Base-by-base conservation (phyloP, 2,797 vertebrate genomes). In the Lepus townsendii region DNA sequence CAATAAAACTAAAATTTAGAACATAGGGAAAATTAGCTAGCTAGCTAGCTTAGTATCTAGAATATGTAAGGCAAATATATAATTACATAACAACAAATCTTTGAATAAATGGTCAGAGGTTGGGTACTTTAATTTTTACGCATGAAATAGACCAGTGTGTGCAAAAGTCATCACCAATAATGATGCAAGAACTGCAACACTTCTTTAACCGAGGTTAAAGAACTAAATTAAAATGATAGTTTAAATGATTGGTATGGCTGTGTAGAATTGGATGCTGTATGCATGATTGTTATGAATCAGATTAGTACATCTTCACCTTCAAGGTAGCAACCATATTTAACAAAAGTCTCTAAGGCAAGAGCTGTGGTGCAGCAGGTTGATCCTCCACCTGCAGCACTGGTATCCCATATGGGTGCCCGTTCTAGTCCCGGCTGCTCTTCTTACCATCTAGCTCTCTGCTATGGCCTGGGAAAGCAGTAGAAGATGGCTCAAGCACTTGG, bases 321-420 rank as follows among this genome's bases (percentile, higher is more conserved):
- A 87, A 75, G 66, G 3, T 30, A 17, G 30, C 63, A 78, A n/a
- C 12, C 60, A 60, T 78, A 90, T 83, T 94, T 90, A 50, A 87
- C 63, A 75, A 79, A 93, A 79, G 26, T 47, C 42, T 47, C 42
- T 47, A 47, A 47, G 42, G 42, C 42, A 8, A 47, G 42, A 47
- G 42, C 42, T 47, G 7, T 9, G 42, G 42, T 8, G 42, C 42
- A 47, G 7, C 42, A 47, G 1, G 42, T 47, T 47, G 42, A 47
- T 47, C 42, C 42, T 47, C 42, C 42, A 8, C 42, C 8, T 47
- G 42, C 8, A 1, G 42, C 42, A 47, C 42, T 47, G 42, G 42
- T 47, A 47, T 47, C 42, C 42, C 42, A 8, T 47, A 8, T 47
- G 42, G 42, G 42, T 1, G 42, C 42, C 42, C 42, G 42, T 47